A percentile compares a stretch with the other conserved stretches of the same genome.
Evolutionary conservation across 2,113 vertebrate genomes (phyloP).

Genomic region (Mus spicilegus): DNA sequence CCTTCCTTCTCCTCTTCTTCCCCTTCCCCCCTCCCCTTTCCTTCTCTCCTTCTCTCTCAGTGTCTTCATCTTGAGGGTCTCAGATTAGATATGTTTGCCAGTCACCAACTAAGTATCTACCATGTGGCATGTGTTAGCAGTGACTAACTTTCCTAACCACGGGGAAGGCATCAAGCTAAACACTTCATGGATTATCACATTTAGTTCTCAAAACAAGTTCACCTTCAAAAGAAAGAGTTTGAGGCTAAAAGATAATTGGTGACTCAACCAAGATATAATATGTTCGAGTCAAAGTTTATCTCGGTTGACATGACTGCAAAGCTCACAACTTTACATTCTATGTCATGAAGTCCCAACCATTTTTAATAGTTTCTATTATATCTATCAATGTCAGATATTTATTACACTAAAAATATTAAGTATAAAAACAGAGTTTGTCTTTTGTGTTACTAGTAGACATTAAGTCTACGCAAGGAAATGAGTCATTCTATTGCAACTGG

Average conservation of each 20-base stretch:
- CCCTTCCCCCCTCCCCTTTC: neutral
- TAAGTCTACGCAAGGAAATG: neutral
- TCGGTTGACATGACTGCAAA: neutral
- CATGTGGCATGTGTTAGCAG: neutral
- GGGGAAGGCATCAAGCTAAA: neutral
- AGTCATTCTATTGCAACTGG: conserved; percentile 26
- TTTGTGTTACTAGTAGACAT: conserved; percentile 5
- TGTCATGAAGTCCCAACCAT: neutral
- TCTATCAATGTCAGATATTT: neutral
- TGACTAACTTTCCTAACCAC: neutral
- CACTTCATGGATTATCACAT: neutral
- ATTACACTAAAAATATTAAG: conserved; percentile 15
- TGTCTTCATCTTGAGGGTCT: neutral
- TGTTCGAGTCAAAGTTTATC: neutral
- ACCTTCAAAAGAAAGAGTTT: conserved; percentile 14
- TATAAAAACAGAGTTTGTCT: neutral
- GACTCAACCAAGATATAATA: neutral
- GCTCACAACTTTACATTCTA: neutral
- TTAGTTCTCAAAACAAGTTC: conserved; percentile 48
- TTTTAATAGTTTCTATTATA: neutral
- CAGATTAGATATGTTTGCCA: neutral
- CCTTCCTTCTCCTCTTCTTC: neutral
- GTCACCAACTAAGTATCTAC: neutral
- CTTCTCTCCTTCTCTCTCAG: neutral
- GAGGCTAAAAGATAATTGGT: conserved; percentile 1